Percentiles rank a stretch among this genome's conserved stretches.
phyloP scores from a whole-genome alignment of 2,113 vertebrate genomes.

The Ramphastos sulfuratus region DNA sequence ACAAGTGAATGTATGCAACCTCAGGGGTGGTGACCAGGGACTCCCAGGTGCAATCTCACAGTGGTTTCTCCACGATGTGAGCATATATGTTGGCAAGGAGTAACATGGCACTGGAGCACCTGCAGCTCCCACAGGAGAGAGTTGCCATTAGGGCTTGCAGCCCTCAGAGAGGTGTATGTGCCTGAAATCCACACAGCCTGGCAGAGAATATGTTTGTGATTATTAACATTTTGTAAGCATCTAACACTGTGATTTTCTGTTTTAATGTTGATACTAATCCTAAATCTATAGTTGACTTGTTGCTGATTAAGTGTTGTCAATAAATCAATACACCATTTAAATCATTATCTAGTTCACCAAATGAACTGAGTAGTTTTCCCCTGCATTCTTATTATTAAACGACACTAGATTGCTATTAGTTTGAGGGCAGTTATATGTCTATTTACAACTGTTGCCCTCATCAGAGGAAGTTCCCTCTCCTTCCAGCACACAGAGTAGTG shows the following conservation, averaged over 20 bases:
- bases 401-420: not conserved
- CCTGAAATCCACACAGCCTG: not conserved
- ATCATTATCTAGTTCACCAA: not conserved
- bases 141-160: not conserved
- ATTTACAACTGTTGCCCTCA: not conserved
- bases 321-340: not conserved
- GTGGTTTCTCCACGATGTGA: not conserved
- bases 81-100: not conserved
- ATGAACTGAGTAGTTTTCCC: not conserved
- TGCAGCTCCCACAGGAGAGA: not conserved
- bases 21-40: too few species aligned
- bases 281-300: not conserved
- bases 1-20: not conserved
- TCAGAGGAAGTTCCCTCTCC: not conserved
- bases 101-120: rapidly evolving
- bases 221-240: not conserved
- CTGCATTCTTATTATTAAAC: not conserved
- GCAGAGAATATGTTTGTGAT: not conserved
- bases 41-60: not conserved
- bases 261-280: not conserved
- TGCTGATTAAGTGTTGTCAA: not conserved
- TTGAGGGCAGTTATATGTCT: not conserved
- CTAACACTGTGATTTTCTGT: not conserved
- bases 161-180: not conserved
- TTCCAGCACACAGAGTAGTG: not conserved